Evolutionary conservation across 2,888 invertebrate species (phyloP), one percentile per base, ranked within the genome.

Genomic region (Ectemnius continuus): DNA sequence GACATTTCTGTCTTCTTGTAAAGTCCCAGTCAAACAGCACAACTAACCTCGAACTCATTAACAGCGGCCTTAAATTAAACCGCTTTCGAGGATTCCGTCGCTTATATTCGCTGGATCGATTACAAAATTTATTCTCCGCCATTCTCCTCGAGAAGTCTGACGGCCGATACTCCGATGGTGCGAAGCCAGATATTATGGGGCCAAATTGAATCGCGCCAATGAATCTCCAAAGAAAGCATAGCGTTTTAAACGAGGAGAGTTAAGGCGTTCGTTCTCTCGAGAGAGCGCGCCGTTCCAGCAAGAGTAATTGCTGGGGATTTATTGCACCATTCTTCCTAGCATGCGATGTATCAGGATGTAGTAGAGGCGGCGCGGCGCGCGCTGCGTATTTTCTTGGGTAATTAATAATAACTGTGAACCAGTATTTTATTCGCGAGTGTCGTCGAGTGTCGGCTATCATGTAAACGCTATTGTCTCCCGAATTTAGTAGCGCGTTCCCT

Each of bases 301-400:
- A 74, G 77, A 70, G 69, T 75, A 77, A 79, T 75, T 73, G 79
- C 66, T 18, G 13, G 63, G 61, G 73, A 79, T 79, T 78, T 78
- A 79, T 79, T 75, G 63, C 70, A 61, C 63, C 73, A 63, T 78
- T 67, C 70, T 20, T 67, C 56, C 52, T 14, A 16, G 52, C 14
- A 2, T 13, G 61, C 77, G 65, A 75, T 77, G 68, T 69, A 70
- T 70, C 70, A 66, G 61, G 58, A 76, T 36, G 36, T 36, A 36
- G 8, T 36, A 36, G 6, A 36, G 36, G 8, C 36, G 8, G 8
- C 36, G 28, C 28, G 28, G 28, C 5, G 28, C n/a, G 8, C 36
- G 23, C 23, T 23, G 36, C 36, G 36, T 36, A 36, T 36, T 36
- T 36, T 36, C 28, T 2, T 26, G 16, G 65, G 48, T 46, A 61